Conservation (phyloP, 2,888 invertebrate species). For the Erebia ligea region DNA sequence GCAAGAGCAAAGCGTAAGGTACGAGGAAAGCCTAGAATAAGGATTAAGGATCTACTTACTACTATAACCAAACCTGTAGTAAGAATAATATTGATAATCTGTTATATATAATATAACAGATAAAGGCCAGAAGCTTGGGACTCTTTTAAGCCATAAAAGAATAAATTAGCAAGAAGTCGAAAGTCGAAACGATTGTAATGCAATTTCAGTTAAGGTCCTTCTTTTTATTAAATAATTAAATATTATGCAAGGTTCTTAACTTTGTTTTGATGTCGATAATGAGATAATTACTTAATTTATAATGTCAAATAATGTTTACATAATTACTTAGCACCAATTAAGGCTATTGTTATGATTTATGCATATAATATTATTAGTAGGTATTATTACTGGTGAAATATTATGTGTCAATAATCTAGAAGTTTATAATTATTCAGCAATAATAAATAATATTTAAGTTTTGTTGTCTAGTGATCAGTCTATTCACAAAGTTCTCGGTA, state of each 20-base stretch:
- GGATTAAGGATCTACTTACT: not conserved
- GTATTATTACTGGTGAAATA: not conserved
- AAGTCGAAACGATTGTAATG: not conserved
- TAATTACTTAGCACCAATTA: not conserved
- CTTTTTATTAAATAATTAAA: not conserved
- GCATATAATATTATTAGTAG: not conserved
- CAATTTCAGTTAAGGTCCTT: not conserved
- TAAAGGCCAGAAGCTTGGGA: too few relatives aligned
- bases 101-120: too few relatives aligned
- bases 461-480: conserved; percentile 66
- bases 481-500: conserved; percentile 68
- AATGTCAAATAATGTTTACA: not conserved
- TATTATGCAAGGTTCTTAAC: not conserved
- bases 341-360: not conserved
- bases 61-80: not conserved
- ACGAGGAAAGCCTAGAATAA: not conserved
- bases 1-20: not conserved
- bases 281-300: not conserved
- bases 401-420: not conserved
- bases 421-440: not conserved
- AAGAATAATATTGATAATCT: not conserved
- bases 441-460: conserved; percentile 30
- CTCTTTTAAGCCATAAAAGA: too few relatives aligned
- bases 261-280: not conserved
- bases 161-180: not conserved